Conservation (phyloP, 53 echinoderm and acorn worm genomes). For the Pentamera pediparva region DNA sequence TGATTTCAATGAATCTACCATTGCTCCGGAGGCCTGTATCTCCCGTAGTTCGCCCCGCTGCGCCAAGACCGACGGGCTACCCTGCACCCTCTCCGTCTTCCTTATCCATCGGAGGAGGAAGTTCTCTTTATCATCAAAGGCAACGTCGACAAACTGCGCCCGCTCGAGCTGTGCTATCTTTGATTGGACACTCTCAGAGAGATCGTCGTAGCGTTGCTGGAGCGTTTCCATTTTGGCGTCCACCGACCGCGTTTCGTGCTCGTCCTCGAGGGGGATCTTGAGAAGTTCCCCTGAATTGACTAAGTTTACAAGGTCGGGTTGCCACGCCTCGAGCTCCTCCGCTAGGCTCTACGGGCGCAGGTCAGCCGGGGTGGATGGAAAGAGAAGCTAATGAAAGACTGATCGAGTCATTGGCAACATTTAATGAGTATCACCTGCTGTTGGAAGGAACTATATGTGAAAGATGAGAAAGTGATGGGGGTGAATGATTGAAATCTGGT, state of each 20-base stretch:
- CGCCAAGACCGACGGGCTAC: constrained; percentile 51
- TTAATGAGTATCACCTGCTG: too few relatives aligned
- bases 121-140: constrained; percentile 64
- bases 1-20: not conserved
- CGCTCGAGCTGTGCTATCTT: constrained; percentile 51
- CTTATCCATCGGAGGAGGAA: constrained; percentile 79
- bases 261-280: constrained; percentile 16
- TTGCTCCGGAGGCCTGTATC: constrained; percentile 43
- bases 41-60: constrained; percentile 49
- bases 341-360: not conserved
- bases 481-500: too few relatives aligned
- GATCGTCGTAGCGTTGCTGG: constrained; percentile 52
- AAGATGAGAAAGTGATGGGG: too few relatives aligned
- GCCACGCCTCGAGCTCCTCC: constrained; percentile 13
- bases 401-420: too few relatives aligned
- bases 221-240: constrained; percentile 44
- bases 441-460: too few relatives aligned
- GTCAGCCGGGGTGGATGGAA: too few relatives aligned
- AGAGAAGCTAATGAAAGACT: too few relatives aligned
- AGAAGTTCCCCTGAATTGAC: constrained; percentile 24
- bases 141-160: constrained; percentile 58
- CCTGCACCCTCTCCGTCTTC: constrained; percentile 63
- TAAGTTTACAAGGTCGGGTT: constrained; percentile 14
- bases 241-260: constrained; percentile 48
- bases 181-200: constrained; percentile 42